A percentile compares a stretch with the other conserved stretches of the same genome.
These are phyloP conservation scores for Sitta carolinensis DNA, from an alignment of 2,797 vertebrate species.

Conservation along the genomic window DNA sequence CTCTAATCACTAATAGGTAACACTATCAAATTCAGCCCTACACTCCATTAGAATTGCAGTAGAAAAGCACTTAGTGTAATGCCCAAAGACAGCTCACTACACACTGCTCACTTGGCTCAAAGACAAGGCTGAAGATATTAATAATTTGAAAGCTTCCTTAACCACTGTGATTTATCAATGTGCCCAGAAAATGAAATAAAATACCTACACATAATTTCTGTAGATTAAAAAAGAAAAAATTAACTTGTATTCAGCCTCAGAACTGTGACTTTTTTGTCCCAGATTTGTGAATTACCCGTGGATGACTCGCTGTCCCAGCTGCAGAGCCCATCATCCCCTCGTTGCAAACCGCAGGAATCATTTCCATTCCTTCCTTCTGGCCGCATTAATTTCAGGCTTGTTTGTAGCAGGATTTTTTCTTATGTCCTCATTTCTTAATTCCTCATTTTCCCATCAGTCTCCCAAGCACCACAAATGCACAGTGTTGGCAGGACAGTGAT, in stretches of 20 bases:
- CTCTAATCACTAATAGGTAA: conserved; percentile 5
- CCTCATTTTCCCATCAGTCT: background rate
- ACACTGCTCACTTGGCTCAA: background rate
- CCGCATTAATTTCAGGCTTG: background rate
- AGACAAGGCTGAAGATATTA: background rate
- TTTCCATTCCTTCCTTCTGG: background rate
- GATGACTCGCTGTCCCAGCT: background rate
- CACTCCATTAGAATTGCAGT: background rate
- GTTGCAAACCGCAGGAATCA: rapidly evolving
- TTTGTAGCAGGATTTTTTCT: background rate
- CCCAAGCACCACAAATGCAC: background rate
- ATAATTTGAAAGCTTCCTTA: background rate
- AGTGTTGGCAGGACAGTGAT: rapidly evolving
- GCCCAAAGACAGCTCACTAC: conserved; percentile 1
- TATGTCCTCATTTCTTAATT: background rate
- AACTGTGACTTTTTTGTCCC: background rate
- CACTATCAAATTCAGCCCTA: conserved; percentile 36
- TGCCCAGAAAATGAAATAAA: background rate
- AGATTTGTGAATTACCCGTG: background rate
- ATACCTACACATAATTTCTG: background rate
- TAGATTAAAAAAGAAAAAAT: no score
- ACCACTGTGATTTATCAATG: background rate
- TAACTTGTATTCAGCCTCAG: background rate
- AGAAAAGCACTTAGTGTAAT: conserved; percentile 38
- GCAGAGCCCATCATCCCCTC: background rate